Percentiles rank a stretch among this genome's conserved stretches.
Conservation (phyloP, 2,797 vertebrate species). For the Ctenosaura bakeri region DNA sequence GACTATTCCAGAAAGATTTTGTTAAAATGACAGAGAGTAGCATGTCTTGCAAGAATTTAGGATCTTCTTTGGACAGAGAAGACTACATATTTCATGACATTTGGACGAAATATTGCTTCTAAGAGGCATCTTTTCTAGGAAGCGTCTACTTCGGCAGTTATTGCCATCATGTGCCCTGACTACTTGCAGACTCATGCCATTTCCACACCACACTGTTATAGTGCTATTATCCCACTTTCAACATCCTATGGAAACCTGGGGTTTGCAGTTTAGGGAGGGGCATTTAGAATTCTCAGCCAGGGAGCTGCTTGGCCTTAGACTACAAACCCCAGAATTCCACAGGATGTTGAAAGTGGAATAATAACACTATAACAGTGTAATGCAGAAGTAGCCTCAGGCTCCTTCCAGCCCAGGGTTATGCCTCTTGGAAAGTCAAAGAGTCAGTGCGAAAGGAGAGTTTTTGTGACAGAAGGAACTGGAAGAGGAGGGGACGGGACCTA, state of each 20-base stretch:
- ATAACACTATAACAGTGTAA: too few relatives aligned
- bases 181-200: too few relatives aligned
- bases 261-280: too few relatives aligned
- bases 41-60: neutral
- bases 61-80: too few relatives aligned
- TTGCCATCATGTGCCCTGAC: neutral
- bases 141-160: neutral
- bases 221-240: too few relatives aligned
- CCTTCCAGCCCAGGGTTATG: neutral
- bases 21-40: neutral
- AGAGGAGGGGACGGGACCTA: neutral
- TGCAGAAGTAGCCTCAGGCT: neutral
- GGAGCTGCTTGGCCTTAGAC: too few relatives aligned
- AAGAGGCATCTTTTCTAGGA: neutral
- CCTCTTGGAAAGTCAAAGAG: neutral
- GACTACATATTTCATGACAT: neutral
- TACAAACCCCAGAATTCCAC: too few relatives aligned
- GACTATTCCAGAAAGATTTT: neutral
- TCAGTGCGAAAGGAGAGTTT: too few relatives aligned
- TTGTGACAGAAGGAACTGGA: neutral
- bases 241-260: too few relatives aligned
- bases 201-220: too few relatives aligned
- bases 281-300: too few relatives aligned
- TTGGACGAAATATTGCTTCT: neutral
- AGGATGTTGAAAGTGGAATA: too few relatives aligned